phyloP scores from a whole-genome alignment of 2,797 vertebrate genomes.

The Gila robusta region DNA sequence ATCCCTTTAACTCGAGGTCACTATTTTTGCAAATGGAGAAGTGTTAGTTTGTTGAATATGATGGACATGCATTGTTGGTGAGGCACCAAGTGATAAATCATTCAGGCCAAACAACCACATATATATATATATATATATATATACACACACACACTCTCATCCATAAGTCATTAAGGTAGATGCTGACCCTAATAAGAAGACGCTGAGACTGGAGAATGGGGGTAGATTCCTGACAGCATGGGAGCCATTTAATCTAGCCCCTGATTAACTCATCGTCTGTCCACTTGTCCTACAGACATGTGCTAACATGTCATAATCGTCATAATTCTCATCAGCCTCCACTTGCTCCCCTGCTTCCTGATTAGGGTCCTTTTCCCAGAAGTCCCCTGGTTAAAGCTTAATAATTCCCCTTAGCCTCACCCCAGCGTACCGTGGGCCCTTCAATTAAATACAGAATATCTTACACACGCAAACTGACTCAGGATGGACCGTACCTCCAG shows the following conservation, averaged over 20 bases:
- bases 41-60: neutral
- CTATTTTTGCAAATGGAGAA: neutral
- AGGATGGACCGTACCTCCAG: slow-evolving; percentile 72
- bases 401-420: slow-evolving; percentile 90
- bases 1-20: neutral
- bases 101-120: slow-evolving; percentile 22
- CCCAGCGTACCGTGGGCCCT: slow-evolving; percentile 80
- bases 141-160: slow-evolving; percentile 23
- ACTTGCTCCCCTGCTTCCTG: slow-evolving; percentile 88
- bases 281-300: slow-evolving; percentile 91
- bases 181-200: slow-evolving; percentile 72
- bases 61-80: slow-evolving; percentile 4
- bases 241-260: slow-evolving; percentile 89
- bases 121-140: neutral
- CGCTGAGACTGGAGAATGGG: slow-evolving; percentile 68
- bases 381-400: slow-evolving; percentile 87
- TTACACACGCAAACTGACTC: slow-evolving; percentile 79
- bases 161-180: slow-evolving; percentile 66
- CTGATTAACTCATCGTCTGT: slow-evolving; percentile 98
- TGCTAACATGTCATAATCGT: slow-evolving; percentile 97
- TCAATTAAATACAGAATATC: slow-evolving; percentile 89
- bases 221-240: slow-evolving; percentile 91
- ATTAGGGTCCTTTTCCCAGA: slow-evolving; percentile 90
- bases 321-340: slow-evolving; percentile 90
- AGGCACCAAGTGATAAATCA: slow-evolving; percentile 53